Evolutionary conservation across 2,888 invertebrate species (phyloP), one percentile per base, ranked within the genome.

Genomic region (Drosophila parthenogenetica): DNA sequence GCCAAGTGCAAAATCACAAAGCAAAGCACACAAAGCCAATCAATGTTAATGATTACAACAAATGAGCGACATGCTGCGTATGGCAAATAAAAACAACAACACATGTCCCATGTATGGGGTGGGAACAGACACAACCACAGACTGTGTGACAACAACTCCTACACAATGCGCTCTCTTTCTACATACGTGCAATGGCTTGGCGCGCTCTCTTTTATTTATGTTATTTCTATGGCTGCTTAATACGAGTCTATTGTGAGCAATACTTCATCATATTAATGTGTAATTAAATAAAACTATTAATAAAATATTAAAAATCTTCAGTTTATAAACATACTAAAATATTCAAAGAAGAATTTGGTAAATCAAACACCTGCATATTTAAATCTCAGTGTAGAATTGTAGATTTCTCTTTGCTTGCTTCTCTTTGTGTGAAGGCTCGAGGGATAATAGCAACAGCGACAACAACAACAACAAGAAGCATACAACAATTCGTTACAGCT

Each of bases 1-100:
- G 62, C 77, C 77, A 67, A 79, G 65, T 78, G 69, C 75, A 74
- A 79, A 69, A 79, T 78, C 76, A 79, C 75, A 79, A 73, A 77
- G 77, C 77, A 77, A 77, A 54, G 73, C 54, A 60, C 59, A 79
- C 77, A 77, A 77, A 67, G 74, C 62, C 73, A 77, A 77, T 77
- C 70, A 77, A 77, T 79, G 70, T 70, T 68, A 68, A 77, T 70
- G 77, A 79, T 75, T 75, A 67, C 63, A 67, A 75, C 75, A 77
- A 77, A 75, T 71, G 68, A 57, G 53, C 59, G 79, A 57, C 74
- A 78, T 64, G 78, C 79, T 64, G 79, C 79, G 69, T 67, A 67
- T 61, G 59, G 29, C 51, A 67, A 75, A 77, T 73, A 61, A 73
- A 67, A 65, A 77, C 77, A 74, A 77, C 68, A 77, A 77, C 54